Evolutionary conservation across 1,140 invertebrate species (phyloP).

Genomic region (Pseudoatta argentina): DNA sequence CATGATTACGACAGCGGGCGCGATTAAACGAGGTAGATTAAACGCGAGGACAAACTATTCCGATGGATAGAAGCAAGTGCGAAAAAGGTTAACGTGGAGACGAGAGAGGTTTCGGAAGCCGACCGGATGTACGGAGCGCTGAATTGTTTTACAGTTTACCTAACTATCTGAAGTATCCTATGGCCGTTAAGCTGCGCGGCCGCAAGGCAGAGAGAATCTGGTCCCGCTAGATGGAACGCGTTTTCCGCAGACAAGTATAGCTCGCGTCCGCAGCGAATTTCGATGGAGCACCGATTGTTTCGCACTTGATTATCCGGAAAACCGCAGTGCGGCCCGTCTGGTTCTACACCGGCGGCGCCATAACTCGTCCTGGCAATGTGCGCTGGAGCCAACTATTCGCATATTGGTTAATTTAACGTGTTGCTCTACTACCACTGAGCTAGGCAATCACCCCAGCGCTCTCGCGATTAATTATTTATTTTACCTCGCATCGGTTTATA

Average conservation of each 20-base stretch:
- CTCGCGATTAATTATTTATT: constrained; percentile 66
- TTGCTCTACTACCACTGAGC: constrained; percentile 56
- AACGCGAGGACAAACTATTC: constrained; percentile 69
- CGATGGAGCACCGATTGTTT: constrained; percentile 78
- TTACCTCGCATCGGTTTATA: constrained; percentile 1
- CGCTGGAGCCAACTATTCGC: constrained; percentile 69
- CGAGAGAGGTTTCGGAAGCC: constrained; percentile 33
- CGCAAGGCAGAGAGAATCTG: constrained; percentile 37
- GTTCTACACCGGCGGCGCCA: constrained; percentile 67
- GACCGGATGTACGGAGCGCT: constrained; percentile 37
- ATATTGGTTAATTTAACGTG: constrained; percentile 76
- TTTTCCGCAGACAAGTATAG: constrained; percentile 71
- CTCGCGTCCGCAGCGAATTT: constrained; percentile 69
- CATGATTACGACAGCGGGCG: not conserved
- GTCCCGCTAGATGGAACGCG: constrained; percentile 35
- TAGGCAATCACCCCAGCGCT: constrained; percentile 8
- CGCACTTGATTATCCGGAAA: constrained; percentile 80
- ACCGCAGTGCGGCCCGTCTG: constrained; percentile 72
- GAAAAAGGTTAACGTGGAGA: constrained; percentile 67
- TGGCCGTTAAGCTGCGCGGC: constrained; percentile 43
- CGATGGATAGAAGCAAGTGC: constrained; percentile 41
- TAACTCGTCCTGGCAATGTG: constrained; percentile 65
- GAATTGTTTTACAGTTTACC: constrained; percentile 75
- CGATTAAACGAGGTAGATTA: constrained; percentile 52
- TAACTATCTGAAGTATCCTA: constrained; percentile 76